These are phyloP conservation scores for Drosophila mettleri DNA, from an alignment of 2,888 invertebrate species.

Conservation along the genomic window DNA sequence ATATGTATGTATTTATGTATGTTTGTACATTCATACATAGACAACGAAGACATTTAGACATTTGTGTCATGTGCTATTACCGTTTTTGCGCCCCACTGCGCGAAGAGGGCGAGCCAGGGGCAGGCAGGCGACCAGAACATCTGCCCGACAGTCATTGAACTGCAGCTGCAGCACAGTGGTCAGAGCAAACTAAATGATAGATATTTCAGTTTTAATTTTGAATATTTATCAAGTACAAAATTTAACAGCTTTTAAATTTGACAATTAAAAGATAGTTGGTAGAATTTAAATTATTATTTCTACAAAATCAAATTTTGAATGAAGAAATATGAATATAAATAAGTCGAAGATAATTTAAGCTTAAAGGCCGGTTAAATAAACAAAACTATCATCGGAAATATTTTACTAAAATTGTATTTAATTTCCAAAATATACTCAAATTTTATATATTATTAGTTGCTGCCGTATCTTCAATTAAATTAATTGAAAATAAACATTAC, in stretches of 20 bases:
- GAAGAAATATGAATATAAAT: too few relatives aligned
- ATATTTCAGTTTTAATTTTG: too few relatives aligned
- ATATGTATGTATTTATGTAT: not conserved
- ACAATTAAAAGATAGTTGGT: too few relatives aligned
- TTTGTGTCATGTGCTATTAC: conserved; percentile 72
- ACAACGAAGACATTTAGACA: conserved; percentile 50
- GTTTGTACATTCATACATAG: not conserved
- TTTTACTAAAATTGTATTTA: not conserved
- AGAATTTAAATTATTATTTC: too few relatives aligned
- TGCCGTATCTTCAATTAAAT: too few relatives aligned
- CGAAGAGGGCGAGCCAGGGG: conserved; percentile 41
- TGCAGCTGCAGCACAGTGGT: conserved; percentile 60
- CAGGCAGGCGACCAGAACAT: conserved; percentile 54
- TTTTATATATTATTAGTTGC: not conserved
- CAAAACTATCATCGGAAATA: not conserved
- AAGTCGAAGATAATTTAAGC: too few relatives aligned
- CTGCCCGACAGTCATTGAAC: conserved; percentile 70
- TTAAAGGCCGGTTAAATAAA: too few relatives aligned
- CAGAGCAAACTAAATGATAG: not conserved
- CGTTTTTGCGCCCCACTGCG: conserved; percentile 62
- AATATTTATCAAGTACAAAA: too few relatives aligned
- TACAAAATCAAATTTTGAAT: too few relatives aligned
- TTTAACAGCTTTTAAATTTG: too few relatives aligned
- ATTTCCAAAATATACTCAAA: too few relatives aligned
- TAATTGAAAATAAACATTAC: too few relatives aligned